phyloP scores from a whole-genome alignment of 2,113 vertebrate genomes.

The Rostratula benghalensis region DNA sequence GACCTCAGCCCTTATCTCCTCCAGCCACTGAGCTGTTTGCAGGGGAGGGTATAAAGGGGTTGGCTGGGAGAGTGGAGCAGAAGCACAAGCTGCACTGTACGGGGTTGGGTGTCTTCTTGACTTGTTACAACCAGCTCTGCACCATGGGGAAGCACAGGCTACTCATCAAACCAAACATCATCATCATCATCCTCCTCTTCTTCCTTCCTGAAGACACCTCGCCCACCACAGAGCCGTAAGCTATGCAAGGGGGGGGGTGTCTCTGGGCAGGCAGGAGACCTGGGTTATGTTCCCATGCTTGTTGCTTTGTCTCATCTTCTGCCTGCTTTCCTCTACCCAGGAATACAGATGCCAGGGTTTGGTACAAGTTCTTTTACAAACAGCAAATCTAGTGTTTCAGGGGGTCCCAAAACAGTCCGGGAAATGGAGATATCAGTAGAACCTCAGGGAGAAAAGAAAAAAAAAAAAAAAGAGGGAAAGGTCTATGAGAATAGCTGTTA shows the following conservation, averaged over 20 bases:
- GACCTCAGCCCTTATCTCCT: conserved; percentile 52
- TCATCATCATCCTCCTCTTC: conserved; percentile 43
- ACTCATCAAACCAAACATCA: not conserved
- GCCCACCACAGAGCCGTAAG: conserved; percentile 46
- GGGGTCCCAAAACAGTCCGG: not conserved
- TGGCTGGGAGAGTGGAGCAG: not conserved
- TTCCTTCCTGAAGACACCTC: not conserved
- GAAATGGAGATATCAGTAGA: not conserved
- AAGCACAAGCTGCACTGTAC: not conserved
- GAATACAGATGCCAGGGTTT: not conserved
- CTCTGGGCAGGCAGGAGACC: not conserved
- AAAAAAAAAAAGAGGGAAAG: not conserved
- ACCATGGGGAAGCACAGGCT: not conserved
- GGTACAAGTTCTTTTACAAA: not conserved
- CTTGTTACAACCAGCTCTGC: not conserved
- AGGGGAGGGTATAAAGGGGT: conserved; percentile 25
- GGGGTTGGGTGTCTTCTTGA: not conserved
- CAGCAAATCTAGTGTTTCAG: not conserved
- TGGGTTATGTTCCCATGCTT: not conserved
- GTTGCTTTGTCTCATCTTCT: not conserved
- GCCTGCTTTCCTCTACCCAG: not conserved
- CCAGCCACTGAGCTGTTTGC: conserved; percentile 11
- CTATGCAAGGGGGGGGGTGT: not conserved
- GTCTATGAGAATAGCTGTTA: not conserved
- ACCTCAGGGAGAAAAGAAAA: not conserved